These are phyloP conservation scores for Oryzaephilus surinamensis DNA, from an alignment of 1,140 invertebrate species.

Conservation along the genomic window DNA sequence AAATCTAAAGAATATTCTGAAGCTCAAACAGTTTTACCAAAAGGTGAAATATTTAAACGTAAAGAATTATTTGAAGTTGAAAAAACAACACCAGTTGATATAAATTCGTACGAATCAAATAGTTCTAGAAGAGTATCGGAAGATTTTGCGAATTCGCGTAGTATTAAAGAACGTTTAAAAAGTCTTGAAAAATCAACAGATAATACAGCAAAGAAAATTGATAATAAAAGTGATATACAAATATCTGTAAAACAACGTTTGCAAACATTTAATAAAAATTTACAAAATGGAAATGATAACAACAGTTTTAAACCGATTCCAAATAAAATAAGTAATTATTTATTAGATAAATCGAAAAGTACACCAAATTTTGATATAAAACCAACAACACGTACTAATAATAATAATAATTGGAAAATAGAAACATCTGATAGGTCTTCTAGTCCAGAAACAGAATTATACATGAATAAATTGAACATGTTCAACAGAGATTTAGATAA, in stretches of 20 bases:
- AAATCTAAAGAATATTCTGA: constrained; percentile 39
- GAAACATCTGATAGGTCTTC: constrained; percentile 19
- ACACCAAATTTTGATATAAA: constrained; percentile 16
- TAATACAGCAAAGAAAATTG: constrained; percentile 15
- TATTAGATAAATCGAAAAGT: constrained; percentile 22
- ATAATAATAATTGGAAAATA: constrained; percentile 12
- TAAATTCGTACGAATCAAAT: constrained; percentile 26
- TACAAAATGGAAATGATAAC: constrained; percentile 32
- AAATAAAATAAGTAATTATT: constrained; percentile 22
- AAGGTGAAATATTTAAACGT: constrained; percentile 71
- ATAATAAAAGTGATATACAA: constrained; percentile 20
- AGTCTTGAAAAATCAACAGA: constrained; percentile 45
- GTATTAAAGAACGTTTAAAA: constrained; percentile 59
- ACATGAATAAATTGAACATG: constrained; percentile 28
- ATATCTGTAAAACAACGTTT: constrained; percentile 26
- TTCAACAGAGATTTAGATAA: constrained; percentile 28
- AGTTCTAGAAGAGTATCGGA: constrained; percentile 41
- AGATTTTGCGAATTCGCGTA: constrained; percentile 51
- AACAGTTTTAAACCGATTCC: constrained; percentile 18
- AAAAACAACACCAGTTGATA: constrained; percentile 27
- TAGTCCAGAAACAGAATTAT: constrained; percentile 28
- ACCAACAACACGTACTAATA: too few relatives aligned
- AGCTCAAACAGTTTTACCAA: constrained; percentile 46
- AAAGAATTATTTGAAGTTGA: constrained; percentile 70
- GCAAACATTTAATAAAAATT: constrained; percentile 25